A percentile compares a stretch with the other conserved stretches of the same genome.
phyloP scores from a whole-genome alignment of 2,113 vertebrate species.

The Gobiocypris rarus region DNA sequence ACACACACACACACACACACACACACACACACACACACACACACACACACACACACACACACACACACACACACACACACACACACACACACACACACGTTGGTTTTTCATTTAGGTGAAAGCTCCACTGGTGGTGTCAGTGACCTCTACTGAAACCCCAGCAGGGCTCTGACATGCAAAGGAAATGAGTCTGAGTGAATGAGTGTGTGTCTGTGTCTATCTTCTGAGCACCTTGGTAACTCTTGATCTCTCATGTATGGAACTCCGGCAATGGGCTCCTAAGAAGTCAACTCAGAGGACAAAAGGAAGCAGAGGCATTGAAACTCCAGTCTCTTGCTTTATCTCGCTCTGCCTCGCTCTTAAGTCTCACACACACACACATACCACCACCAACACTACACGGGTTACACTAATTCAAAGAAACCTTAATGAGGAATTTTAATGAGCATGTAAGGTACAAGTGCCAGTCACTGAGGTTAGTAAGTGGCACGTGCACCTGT shows the following conservation, averaged over 20 bases:
- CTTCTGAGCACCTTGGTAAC: slow-evolving; percentile 81
- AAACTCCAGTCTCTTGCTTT: slow-evolving; percentile 70
- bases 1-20: slow-evolving; percentile 54
- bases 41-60: slow-evolving; percentile 60
- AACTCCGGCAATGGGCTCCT: slow-evolving; percentile 75
- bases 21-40: slow-evolving; percentile 60
- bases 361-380: slow-evolving; percentile 60
- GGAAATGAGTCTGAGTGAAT: slow-evolving; percentile 67
- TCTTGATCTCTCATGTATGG: slow-evolving; percentile 85
- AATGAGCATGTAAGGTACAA: not conserved
- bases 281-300: slow-evolving; percentile 77
- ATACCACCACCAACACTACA: slow-evolving; percentile 13
- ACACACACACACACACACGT: slow-evolving; percentile 59
- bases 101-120: slow-evolving; percentile 72
- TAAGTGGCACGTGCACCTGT: slow-evolving; percentile 19
- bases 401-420: not conserved
- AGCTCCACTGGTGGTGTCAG: slow-evolving; percentile 69
- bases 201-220: slow-evolving; percentile 61
- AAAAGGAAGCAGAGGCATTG: slow-evolving; percentile 77
- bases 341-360: slow-evolving; percentile 57
- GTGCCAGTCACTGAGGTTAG: not conserved
- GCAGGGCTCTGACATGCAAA: slow-evolving; percentile 76
- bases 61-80: slow-evolving; percentile 53
- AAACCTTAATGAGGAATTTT: not conserved
- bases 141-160: slow-evolving; percentile 76